Base-by-base conservation (phyloP, 1,140 invertebrate genomes). In the Drosophila kohkoa region DNA sequence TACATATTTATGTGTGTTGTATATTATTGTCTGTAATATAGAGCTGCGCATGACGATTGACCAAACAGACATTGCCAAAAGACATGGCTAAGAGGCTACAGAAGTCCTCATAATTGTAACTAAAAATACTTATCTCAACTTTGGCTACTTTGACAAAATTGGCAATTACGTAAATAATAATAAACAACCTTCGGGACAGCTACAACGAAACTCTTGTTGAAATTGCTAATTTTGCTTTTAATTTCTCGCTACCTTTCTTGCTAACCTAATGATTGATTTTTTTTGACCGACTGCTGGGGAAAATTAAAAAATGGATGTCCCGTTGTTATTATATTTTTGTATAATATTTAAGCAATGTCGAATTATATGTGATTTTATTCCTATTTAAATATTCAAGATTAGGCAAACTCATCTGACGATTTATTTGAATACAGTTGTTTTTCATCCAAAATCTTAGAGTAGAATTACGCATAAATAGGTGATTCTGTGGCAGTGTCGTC, bases 151-250 rank as follows among this genome's bases (percentile, higher is more conserved):
- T 32, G 10, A 30, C 51, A 52, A 52, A 30, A 52, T 52, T 52
- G 13, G 25, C 51, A 30, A 52, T 52, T 52, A 52, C 51, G 51
- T 52, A 52, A 52, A 52, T 52, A 13, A 52, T 13, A 52, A 48
- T 8, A 30, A n/a, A 6, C 51, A 52, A 8, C 13, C 11, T 49
- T 13, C 13, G 15, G 25, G 1, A 32, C n/a, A 32, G 6, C 28
- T 35, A 32, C 11, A 54, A 35, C 30, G 6, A 35, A 54, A 15
- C 38, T 55, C 52, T 35, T 3, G 20, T 20, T 25, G 3, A 11
- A 35, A 35, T 15, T 54, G 32, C 2, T 8, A 54, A 54, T 54
- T 51, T 28, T 51, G n/a, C 28, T 35, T 54, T 5, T 54, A 35
- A 35, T 54, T 54, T 54, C 20, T 25, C 3, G 3, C 20, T 25